Evolutionary conservation across 2,797 vertebrate genomes (phyloP).

Genomic region (Acanthiza pusilla): DNA sequence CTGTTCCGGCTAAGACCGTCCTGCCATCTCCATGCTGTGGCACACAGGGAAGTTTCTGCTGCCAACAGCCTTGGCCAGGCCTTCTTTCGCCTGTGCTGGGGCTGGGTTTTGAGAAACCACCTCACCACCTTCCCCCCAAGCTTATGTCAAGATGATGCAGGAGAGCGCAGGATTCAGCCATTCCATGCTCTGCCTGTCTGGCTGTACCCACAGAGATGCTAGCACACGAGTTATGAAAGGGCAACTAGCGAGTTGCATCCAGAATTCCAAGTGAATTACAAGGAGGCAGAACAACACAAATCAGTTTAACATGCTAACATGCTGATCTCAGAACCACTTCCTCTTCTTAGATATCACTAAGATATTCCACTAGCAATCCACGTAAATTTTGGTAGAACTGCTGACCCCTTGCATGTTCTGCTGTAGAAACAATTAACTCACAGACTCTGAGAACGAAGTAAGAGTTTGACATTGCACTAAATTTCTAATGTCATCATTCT

Average conservation of each 20-base stretch:
- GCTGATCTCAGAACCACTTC: background rate
- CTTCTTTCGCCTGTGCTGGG: background rate
- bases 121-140: background rate
- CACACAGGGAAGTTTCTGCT: background rate
- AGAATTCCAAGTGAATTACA: background rate
- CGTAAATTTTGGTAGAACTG: background rate
- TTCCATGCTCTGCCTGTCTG: background rate
- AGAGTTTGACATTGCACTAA: background rate
- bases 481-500: background rate
- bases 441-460: background rate
- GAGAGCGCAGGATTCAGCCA: background rate
- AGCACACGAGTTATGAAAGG: background rate
- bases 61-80: background rate
- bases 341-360: background rate
- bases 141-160: background rate
- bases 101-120: background rate
- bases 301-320: background rate
- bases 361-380: background rate
- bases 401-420: background rate
- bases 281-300: background rate
- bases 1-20: background rate
- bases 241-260: background rate
- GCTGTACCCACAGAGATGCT: background rate
- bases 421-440: background rate
- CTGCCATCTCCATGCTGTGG: background rate